Percentiles rank a stretch among this genome's conserved stretches.
Conservation (phyloP, 2,113 vertebrate species). For the Pomatorhinus ruficollis region DNA sequence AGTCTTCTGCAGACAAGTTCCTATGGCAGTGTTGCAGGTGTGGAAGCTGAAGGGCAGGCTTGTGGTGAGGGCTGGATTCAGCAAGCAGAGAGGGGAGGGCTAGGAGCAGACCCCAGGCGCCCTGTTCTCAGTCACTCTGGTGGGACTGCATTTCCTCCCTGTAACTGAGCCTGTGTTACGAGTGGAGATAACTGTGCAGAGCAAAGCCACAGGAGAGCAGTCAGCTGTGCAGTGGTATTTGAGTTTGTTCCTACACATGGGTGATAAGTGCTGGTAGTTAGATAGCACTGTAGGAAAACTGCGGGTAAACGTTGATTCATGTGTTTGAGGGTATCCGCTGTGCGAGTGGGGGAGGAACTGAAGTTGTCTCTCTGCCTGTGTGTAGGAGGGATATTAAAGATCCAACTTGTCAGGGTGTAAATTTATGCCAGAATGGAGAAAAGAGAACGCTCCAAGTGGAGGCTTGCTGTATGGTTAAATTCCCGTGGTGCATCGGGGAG, state of each 20-base stretch:
- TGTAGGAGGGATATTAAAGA: constrained; percentile 55
- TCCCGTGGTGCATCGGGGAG: not conserved
- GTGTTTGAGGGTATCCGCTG: constrained; percentile 25
- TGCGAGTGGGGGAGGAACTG: not conserved
- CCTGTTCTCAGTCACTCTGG: not conserved
- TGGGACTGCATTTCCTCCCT: not conserved
- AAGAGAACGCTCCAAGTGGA: not conserved
- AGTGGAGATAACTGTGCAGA: not conserved
- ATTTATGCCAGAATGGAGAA: constrained; percentile 15
- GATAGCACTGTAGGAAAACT: not conserved
- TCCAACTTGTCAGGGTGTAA: constrained; percentile 45
- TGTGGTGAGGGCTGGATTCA: accelerated
- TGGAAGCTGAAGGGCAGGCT: not conserved
- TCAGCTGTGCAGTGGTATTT: not conserved
- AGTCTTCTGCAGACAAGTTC: not conserved
- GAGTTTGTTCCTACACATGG: constrained; percentile 18
- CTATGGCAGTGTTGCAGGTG: not conserved
- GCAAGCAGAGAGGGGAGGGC: not conserved
- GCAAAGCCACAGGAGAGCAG: constrained; percentile 22
- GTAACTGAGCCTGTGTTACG: not conserved
- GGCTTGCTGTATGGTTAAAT: not conserved
- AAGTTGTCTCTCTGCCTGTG: constrained; percentile 6
- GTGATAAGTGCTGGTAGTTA: constrained; percentile 8
- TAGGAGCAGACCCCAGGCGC: not conserved
- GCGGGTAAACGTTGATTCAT: constrained; percentile 57